A percentile compares a stretch with the other conserved stretches of the same genome.
Evolutionary conservation across 37 sponge, comb jelly and placozoan genomes (phyloP).

Genomic region (Oopsacas minuta): DNA sequence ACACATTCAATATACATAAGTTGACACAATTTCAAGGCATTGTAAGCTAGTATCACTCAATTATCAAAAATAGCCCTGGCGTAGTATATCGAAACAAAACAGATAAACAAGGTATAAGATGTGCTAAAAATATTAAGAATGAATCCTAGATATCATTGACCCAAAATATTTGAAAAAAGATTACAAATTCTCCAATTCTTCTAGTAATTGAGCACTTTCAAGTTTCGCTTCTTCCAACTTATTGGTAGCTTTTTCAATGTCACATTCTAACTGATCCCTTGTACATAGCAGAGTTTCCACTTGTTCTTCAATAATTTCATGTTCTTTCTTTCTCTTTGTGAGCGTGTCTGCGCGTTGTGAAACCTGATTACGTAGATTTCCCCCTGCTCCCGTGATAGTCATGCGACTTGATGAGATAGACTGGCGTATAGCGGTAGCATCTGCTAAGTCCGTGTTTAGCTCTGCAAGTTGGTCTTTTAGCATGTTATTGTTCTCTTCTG

Average conservation of each 20-base stretch:
- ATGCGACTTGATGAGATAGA: neutral
- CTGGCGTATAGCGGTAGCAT: neutral
- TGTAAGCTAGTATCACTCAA: constrained; percentile 1
- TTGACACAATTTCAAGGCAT: neutral
- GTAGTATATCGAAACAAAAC: neutral
- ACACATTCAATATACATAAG: neutral
- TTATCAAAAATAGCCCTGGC: constrained; percentile 7
- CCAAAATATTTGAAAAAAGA: neutral
- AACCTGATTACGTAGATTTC: neutral
- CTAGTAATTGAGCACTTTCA: neutral
- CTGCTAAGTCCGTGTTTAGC: neutral
- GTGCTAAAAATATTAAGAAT: neutral
- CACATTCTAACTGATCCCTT: neutral
- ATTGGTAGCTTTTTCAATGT: neutral
- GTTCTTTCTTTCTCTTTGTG: neutral
- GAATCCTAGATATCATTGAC: neutral
- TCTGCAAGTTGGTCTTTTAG: neutral
- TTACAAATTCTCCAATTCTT: neutral
- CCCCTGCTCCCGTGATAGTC: neutral
- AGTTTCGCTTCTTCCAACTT: neutral
- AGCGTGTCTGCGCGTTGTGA: neutral
- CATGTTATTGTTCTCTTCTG: neutral
- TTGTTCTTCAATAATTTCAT: neutral
- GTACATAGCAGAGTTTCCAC: neutral
- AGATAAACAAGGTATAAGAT: neutral